These are phyloP conservation scores for Metopia argyrocephala DNA, from an alignment of 2,888 invertebrate genomes.

Conservation along the genomic window DNA sequence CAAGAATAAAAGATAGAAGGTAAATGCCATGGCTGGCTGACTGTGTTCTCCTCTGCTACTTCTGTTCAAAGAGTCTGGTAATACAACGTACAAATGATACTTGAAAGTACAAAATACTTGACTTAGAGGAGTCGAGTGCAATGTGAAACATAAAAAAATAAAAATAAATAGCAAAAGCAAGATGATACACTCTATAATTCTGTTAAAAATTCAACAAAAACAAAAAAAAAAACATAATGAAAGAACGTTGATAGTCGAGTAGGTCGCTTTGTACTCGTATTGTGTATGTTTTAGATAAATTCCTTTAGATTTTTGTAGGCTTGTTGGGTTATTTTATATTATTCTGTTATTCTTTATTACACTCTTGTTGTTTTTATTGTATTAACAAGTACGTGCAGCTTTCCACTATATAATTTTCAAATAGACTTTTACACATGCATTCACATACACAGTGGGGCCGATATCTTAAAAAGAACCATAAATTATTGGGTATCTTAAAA, in stretches of 20 bases:
- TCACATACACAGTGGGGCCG: not conserved
- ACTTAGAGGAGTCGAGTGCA: conserved; percentile 48
- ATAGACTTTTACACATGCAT: not conserved
- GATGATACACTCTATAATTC: not conserved
- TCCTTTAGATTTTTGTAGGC: conserved; percentile 22
- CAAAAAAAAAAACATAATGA: not conserved
- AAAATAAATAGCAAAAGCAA: not conserved
- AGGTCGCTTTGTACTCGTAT: not conserved
- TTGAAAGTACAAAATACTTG: conserved; percentile 61
- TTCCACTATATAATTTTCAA: not conserved
- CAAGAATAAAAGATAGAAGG: not conserved
- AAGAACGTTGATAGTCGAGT: not conserved
- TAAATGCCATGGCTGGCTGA: conserved; percentile 24
- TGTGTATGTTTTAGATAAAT: not conserved
- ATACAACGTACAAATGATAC: conserved; percentile 61
- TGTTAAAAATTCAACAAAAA: not conserved
- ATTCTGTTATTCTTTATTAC: not conserved
- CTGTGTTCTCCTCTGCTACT: conserved; percentile 20
- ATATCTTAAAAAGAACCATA: too few species aligned
- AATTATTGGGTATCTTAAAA: too few species aligned
- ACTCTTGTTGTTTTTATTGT: not conserved
- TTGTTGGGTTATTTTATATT: conserved; percentile 28
- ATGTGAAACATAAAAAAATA: conserved; percentile 1
- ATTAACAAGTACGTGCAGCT: not conserved
- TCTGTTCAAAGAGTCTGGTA: conserved; percentile 26